Percentiles rank a stretch among this genome's conserved stretches.
phyloP scores from a whole-genome alignment of 2,113 vertebrate genomes.

The Zosterops pallidus region DNA sequence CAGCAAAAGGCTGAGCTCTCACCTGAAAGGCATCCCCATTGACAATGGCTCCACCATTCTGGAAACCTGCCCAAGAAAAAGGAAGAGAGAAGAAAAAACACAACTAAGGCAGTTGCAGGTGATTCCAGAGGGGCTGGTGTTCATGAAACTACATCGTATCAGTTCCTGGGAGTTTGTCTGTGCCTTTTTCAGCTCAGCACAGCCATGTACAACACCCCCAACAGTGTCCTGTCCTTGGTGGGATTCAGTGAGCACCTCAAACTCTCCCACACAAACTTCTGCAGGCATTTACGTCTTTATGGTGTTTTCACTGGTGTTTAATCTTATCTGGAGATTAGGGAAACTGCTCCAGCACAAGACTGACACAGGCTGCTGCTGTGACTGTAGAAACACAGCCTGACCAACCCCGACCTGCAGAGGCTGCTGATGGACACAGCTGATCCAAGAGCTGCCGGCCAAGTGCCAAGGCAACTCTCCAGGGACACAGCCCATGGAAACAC shows the following conservation, averaged over 20 bases:
- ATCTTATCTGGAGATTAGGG: slow-evolving; percentile 41
- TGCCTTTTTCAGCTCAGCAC: background rate
- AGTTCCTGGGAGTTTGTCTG: background rate
- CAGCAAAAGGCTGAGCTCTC: slow-evolving; percentile 51
- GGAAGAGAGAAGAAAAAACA: slow-evolving; percentile 30
- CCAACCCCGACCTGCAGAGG: background rate
- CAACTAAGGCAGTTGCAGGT: background rate
- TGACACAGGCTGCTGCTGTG: background rate
- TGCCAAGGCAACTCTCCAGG: background rate
- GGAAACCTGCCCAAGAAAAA: slow-evolving; percentile 76
- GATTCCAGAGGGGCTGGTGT: background rate
- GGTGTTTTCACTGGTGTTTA: slow-evolving; percentile 20
- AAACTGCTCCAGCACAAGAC: background rate
- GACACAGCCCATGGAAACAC: background rate
- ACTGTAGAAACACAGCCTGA: background rate
- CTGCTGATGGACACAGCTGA: background rate
- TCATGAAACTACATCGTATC: background rate
- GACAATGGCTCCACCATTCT: slow-evolving; percentile 79
- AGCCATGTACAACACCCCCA: background rate
- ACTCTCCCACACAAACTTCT: background rate
- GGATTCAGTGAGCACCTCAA: background rate
- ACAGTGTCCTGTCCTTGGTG: background rate
- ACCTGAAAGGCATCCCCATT: slow-evolving; percentile 95
- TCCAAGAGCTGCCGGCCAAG: background rate
- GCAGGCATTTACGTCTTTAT: background rate